Percentiles rank a stretch among this genome's conserved stretches.
Evolutionary conservation across 1,140 invertebrate species (phyloP).

Genomic region (Ceratina calcarata): DNA sequence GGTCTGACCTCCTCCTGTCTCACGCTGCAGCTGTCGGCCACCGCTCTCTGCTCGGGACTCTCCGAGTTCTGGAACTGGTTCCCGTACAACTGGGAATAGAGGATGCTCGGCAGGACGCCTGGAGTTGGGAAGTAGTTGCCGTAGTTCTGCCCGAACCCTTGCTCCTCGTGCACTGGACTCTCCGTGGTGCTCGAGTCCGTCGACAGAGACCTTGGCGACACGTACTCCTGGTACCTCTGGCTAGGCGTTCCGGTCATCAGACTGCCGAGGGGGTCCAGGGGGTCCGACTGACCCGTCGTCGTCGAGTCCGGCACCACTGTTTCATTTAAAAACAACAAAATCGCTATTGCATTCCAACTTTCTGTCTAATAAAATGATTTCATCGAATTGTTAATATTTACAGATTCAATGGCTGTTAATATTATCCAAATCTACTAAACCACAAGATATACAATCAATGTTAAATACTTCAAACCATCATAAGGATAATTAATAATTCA

Average conservation of each 20-base stretch:
- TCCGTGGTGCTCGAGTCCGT: slow-evolving; percentile 91
- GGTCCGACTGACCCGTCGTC: slow-evolving; percentile 83
- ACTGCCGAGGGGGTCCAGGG: slow-evolving; percentile 87
- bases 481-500: no score
- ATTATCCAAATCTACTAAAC: no score
- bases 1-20: slow-evolving; percentile 79
- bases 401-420: no score
- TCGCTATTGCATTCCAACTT: neutral
- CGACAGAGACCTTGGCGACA: slow-evolving; percentile 86
- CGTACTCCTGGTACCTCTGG: slow-evolving; percentile 79
- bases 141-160: slow-evolving; percentile 83
- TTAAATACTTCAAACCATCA: no score
- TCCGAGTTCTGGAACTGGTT: slow-evolving; percentile 88
- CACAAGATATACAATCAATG: no score
- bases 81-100: slow-evolving; percentile 91
- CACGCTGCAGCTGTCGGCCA: slow-evolving; percentile 76
- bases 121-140: slow-evolving; percentile 85
- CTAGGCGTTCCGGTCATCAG: slow-evolving; percentile 79
- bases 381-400: no score
- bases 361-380: neutral
- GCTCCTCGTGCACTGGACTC: slow-evolving; percentile 89
- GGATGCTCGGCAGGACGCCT: slow-evolving; percentile 86
- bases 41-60: slow-evolving; percentile 73
- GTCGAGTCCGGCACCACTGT: slow-evolving; percentile 88
- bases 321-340: slow-evolving; percentile 19